Evolutionary conservation across 2,797 vertebrate genomes (phyloP), one percentile per base, ranked within the genome.

Genomic region (Microctenopoma stevenorrisi): DNA sequence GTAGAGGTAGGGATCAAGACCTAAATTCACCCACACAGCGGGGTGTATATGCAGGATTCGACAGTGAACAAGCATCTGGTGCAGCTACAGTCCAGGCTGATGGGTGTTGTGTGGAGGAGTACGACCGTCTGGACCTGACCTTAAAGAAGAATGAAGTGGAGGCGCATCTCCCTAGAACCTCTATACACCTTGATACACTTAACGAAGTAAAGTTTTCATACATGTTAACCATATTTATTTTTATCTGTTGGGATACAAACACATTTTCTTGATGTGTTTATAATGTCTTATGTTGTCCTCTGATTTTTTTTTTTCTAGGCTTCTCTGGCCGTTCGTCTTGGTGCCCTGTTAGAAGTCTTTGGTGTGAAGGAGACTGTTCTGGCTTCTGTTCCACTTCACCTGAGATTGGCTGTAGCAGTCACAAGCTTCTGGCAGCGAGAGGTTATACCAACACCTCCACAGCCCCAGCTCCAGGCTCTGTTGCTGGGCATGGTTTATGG

Each of bases 401-500:
- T 98, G 61, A 90, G 90, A 28, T 83, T 99, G 65, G 90, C 94
- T 16, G 11, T 94, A 47, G 95, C 95, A 64, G 93, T 95, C 57
- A 96, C 94, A 0, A 93, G 90, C 81, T 97, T 94, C 79, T 99
- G 97, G 97, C 53, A 94, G 72, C 65, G 56, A 68, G 85, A 89
- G 64, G 88, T 92, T 12, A 91, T 86, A 51, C 94, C 94, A 1
- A 91, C 75, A 75, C 93, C 95, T 11, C 92, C 92, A 7, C 74
- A 86, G 54, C 86, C 63, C 11, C 92, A 96, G 0, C 78, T 96
- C 4, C 95, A 97, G 75, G 95, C 96, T 74, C 81, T 99, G 54
- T 74, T 98, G 66, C 87, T 99, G 46, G 93, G 92, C 49, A 86
- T 97, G 54, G 91, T 97, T 33, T 90, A 88, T 58, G 96, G 94